Conservation (phyloP, 2,888 invertebrate species). For the Platypus cylindrus region DNA sequence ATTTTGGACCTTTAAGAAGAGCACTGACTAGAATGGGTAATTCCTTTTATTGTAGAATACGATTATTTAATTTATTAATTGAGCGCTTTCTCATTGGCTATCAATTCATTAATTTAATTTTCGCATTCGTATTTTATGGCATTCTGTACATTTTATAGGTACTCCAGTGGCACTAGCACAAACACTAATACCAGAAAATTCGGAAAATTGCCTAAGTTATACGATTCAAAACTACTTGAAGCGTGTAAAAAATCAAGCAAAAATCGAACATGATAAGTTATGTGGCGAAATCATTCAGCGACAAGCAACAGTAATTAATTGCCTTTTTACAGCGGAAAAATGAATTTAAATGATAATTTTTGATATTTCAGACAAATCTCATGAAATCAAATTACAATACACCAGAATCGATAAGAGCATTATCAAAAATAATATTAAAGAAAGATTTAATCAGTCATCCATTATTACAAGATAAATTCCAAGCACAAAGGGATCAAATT, state of each 20-base stretch:
- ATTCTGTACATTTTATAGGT: no score
- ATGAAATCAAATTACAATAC: conserved; percentile 21
- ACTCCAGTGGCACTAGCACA: conserved; percentile 70
- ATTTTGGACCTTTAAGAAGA: conserved; percentile 75
- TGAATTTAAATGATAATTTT: neutral
- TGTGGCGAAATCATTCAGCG: conserved; percentile 68
- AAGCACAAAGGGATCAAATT: conserved; percentile 69
- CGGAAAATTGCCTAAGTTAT: conserved; percentile 86
- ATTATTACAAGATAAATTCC: conserved; percentile 68
- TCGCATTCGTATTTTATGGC: no score
- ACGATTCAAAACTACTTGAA: conserved; percentile 90
- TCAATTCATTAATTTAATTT: no score
- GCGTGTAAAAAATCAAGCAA: conserved; percentile 88
- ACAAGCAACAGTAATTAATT: conserved; percentile 32
- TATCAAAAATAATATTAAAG: conserved; percentile 47
- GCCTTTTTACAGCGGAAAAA: conserved; percentile 1
- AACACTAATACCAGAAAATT: conserved; percentile 79
- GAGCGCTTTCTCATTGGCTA: no score
- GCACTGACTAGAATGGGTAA: conserved; percentile 79
- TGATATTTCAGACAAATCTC: conserved; percentile 15
- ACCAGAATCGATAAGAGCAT: conserved; percentile 36
- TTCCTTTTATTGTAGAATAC: neutral
- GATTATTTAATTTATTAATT: no score
- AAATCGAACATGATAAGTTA: conserved; percentile 77
- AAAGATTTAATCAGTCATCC: conserved; percentile 76